A percentile compares a stretch with the other conserved stretches of the same genome.
Conservation (phyloP, 2,888 invertebrate genomes). For the Tenthredo distinguenda region DNA sequence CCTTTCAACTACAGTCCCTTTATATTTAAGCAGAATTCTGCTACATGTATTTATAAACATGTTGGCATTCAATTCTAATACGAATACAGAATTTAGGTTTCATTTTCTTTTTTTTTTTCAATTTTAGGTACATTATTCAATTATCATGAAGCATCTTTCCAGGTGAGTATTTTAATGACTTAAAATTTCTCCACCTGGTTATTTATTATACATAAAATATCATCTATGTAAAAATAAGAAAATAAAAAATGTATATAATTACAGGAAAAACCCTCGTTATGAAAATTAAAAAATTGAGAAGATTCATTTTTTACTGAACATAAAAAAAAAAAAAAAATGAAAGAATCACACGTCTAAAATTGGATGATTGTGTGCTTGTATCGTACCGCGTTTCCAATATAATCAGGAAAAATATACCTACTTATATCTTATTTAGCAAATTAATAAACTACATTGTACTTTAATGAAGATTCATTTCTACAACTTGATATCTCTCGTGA, state of each 20-base stretch:
- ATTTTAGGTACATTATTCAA: not conserved
- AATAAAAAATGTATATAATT: not conserved
- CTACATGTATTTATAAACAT: constrained; percentile 22
- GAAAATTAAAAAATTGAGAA: not conserved
- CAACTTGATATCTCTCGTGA: constrained; percentile 6
- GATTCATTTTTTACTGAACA: not conserved
- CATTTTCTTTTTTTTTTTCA: not conserved
- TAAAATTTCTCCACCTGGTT: not conserved
- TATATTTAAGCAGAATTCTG: constrained; percentile 18
- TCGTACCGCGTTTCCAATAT: not conserved
- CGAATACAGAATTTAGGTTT: not conserved
- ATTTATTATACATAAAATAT: constrained; percentile 21
- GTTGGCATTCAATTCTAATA: constrained; percentile 33
- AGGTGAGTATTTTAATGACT: constrained; percentile 10
- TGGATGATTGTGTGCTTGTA: constrained; percentile 3
- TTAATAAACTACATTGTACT: constrained; percentile 46
- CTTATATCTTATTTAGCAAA: constrained; percentile 28
- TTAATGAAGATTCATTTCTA: constrained; percentile 48
- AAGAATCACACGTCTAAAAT: not conserved
- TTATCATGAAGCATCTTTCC: constrained; percentile 11
- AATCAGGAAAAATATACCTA: not conserved
- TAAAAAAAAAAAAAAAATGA: not conserved
- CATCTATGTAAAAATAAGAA: not conserved
- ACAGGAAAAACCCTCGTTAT: not conserved
- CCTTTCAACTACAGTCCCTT: constrained; percentile 46